phyloP scores from a whole-genome alignment of 2,888 invertebrate species.

The Panzeria rudis region DNA sequence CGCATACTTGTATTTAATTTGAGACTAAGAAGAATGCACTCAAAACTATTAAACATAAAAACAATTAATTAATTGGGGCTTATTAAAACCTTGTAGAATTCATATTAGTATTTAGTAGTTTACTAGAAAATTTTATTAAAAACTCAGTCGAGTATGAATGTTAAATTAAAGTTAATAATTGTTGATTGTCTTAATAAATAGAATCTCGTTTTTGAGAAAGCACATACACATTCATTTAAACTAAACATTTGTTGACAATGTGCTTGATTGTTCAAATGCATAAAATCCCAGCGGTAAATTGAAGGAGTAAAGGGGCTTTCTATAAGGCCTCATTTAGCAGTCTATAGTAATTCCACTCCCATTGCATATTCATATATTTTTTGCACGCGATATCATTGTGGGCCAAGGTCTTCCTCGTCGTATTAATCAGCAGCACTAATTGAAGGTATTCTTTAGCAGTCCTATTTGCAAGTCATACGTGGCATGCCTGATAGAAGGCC shows the following conservation, averaged over 20 bases:
- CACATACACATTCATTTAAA: background rate
- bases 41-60: background rate
- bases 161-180: conserved; percentile 52
- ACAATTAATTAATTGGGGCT: conserved; percentile 23
- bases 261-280: conserved; percentile 45
- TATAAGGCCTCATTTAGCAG: no score
- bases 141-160: conserved; percentile 53
- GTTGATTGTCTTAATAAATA: conserved; percentile 20
- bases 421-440: no score
- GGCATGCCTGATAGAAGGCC: no score
- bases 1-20: no score
- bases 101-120: background rate
- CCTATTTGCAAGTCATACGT: no score
- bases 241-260: conserved; percentile 49
- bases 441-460: no score
- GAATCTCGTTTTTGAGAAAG: background rate
- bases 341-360: no score
- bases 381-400: no score
- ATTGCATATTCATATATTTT: no score
- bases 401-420: no score
- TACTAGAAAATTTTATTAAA: background rate
- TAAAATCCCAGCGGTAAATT: background rate
- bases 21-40: background rate
- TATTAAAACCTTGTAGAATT: conserved; percentile 39
- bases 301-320: no score